These are phyloP conservation scores for Tillus elongatus DNA, from an alignment of 2,888 invertebrate species.

Conservation along the genomic window DNA sequence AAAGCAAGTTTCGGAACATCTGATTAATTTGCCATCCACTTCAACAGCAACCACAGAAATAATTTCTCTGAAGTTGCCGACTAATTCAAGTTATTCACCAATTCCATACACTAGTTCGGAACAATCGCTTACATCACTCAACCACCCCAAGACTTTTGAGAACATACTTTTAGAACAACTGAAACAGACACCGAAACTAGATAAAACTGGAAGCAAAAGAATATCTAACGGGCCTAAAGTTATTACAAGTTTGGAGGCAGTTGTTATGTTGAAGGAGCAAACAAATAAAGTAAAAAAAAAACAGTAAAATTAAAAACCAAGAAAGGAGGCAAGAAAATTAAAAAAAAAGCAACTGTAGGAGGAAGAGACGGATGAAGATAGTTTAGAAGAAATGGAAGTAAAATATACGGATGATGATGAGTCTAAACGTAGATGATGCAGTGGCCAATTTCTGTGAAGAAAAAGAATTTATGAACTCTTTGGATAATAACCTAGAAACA, in stretches of 20 bases:
- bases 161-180: conserved; percentile 1
- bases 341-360: not conserved
- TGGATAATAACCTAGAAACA: too few species aligned
- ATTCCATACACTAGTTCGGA: not conserved
- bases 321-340: not conserved
- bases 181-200: not conserved
- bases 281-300: not conserved
- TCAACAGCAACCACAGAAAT: not conserved
- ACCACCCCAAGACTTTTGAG: conserved; percentile 1
- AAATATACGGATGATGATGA: too few species aligned
- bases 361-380: not conserved
- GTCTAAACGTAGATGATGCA: too few species aligned
- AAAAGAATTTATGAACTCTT: too few species aligned
- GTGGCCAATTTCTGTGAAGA: too few species aligned
- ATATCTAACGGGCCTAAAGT: not conserved
- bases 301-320: not conserved
- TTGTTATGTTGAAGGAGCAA: conserved; percentile 2
- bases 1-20: too few species aligned
- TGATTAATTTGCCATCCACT: too few species aligned
- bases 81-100: not conserved
- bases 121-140: not conserved
- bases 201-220: not conserved
- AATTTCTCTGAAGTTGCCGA: not conserved
- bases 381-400: not conserved
- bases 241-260: not conserved